Evolutionary conservation across 30 jellyfish, hydroid and myxozoan genomes (phyloP).

Genomic region (Chironex yamaguchii): DNA sequence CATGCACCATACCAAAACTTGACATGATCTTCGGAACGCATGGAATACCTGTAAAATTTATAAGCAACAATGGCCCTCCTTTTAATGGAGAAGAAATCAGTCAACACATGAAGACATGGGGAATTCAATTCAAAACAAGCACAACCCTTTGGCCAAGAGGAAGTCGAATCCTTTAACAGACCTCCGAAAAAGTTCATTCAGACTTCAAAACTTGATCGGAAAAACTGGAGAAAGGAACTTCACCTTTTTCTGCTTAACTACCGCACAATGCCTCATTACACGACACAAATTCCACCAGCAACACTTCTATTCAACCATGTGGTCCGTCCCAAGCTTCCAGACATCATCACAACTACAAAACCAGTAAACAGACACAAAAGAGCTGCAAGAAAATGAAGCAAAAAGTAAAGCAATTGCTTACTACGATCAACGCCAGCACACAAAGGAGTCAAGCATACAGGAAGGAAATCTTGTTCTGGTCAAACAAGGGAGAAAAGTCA

Average conservation of each 20-base stretch:
- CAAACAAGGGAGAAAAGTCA: slow-evolving; percentile 5
- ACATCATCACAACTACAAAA: slow-evolving; percentile 2
- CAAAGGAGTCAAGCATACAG: slow-evolving; percentile 3
- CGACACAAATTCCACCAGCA: slow-evolving; percentile 42
- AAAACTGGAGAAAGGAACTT: slow-evolving; percentile 21
- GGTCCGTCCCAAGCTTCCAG: slow-evolving; percentile 14
- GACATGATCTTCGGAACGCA: neutral
- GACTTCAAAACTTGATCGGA: slow-evolving; percentile 16
- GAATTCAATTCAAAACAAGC: neutral
- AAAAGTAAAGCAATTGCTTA: slow-evolving; percentile 10
- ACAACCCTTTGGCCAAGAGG: slow-evolving; percentile 35
- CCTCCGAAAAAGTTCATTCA: too few species aligned
- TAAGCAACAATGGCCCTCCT: neutral
- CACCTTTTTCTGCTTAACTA: slow-evolving; percentile 28
- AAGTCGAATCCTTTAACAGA: too few species aligned
- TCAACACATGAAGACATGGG: neutral
- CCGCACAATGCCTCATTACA: slow-evolving; percentile 39
- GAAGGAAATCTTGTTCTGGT: slow-evolving; percentile 28
- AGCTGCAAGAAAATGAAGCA: neutral
- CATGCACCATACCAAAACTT: neutral
- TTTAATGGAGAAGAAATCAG: neutral
- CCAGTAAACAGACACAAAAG: slow-evolving; percentile 12
- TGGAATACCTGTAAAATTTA: slow-evolving; percentile 10
- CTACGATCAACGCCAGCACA: slow-evolving; percentile 1
- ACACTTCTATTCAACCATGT: slow-evolving; percentile 18